Evolutionary conservation across 2,888 invertebrate species (phyloP).

Genomic region (Lissonota sp.): DNA sequence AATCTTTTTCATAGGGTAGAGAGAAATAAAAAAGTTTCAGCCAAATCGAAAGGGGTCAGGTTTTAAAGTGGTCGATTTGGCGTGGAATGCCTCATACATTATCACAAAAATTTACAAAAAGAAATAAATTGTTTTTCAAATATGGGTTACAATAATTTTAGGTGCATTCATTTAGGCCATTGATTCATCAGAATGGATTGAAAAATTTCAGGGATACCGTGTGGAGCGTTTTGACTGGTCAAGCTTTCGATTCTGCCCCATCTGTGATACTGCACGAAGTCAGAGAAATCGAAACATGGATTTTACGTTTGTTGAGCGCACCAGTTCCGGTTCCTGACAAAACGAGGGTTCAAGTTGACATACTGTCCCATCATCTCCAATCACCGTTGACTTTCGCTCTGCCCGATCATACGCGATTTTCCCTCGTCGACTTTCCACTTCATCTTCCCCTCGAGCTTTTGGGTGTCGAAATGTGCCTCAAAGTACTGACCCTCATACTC

Average conservation of each 20-base stretch:
- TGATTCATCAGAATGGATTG: background rate
- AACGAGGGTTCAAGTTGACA: conserved; percentile 90
- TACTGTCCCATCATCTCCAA: conserved; percentile 94
- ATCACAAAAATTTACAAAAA: too few species aligned
- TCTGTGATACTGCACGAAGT: conserved; percentile 97
- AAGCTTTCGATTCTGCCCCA: conserved; percentile 91
- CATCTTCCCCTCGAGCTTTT: conserved; percentile 98
- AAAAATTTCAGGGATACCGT: conserved; percentile 91
- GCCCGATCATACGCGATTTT: conserved; percentile 98
- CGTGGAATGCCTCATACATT: too few species aligned
- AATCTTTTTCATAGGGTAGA: too few species aligned
- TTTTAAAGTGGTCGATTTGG: too few species aligned
- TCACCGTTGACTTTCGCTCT: conserved; percentile 96
- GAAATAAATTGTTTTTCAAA: too few species aligned
- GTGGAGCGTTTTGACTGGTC: conserved; percentile 97
- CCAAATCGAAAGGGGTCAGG: too few species aligned
- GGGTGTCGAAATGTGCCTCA: conserved; percentile 98
- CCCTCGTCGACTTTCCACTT: conserved; percentile 98
- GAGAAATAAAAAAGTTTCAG: too few species aligned
- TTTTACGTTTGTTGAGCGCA: conserved; percentile 96
- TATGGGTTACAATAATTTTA: too few species aligned
- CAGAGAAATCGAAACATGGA: conserved; percentile 99
- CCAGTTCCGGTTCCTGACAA: conserved; percentile 99
- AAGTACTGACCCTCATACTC: conserved; percentile 97
- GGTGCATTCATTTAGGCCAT: too few species aligned